Evolutionary conservation across 2,797 vertebrate species (phyloP).

Genomic region (Leptoclinus maculatus): DNA sequence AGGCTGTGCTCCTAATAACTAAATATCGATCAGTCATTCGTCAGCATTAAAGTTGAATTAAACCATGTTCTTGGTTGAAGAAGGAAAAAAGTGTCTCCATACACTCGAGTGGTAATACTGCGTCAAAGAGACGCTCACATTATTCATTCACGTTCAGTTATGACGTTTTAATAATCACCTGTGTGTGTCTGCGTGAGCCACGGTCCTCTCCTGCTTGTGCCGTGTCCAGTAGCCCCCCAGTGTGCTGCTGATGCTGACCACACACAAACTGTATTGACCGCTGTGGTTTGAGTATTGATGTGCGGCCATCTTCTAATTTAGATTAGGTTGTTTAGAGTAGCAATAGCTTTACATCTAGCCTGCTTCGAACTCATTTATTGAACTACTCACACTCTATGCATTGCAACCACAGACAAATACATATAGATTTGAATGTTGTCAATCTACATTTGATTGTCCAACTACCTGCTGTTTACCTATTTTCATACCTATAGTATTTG

Average conservation of each 20-base stretch:
- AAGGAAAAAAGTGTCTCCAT: neutral
- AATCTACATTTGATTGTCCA: neutral
- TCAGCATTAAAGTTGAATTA: neutral
- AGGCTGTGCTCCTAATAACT: neutral
- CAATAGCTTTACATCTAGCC: neutral
- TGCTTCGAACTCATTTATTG: conserved; percentile 10
- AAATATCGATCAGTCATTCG: neutral
- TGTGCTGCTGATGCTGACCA: conserved; percentile 48
- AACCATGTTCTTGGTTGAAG: neutral
- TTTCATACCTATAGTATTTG: neutral
- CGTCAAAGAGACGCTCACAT: neutral
- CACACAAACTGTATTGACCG: conserved; percentile 49
- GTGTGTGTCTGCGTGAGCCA: neutral
- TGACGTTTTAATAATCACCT: neutral
- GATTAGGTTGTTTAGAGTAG: conserved; percentile 14
- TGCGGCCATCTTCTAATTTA: conserved; percentile 59
- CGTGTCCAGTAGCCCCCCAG: conserved; percentile 44
- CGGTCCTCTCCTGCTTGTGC: neutral
- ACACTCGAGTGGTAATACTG: neutral
- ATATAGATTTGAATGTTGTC: neutral
- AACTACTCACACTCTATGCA: neutral
- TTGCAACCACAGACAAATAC: neutral
- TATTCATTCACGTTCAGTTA: neutral
- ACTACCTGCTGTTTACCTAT: neutral
- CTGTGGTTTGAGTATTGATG: conserved; percentile 60